Percentiles rank a stretch among this genome's conserved stretches.
These are phyloP conservation scores for Pachymerium ferrugineum DNA, from an alignment of 2,888 invertebrate species.

Conservation along the genomic window DNA sequence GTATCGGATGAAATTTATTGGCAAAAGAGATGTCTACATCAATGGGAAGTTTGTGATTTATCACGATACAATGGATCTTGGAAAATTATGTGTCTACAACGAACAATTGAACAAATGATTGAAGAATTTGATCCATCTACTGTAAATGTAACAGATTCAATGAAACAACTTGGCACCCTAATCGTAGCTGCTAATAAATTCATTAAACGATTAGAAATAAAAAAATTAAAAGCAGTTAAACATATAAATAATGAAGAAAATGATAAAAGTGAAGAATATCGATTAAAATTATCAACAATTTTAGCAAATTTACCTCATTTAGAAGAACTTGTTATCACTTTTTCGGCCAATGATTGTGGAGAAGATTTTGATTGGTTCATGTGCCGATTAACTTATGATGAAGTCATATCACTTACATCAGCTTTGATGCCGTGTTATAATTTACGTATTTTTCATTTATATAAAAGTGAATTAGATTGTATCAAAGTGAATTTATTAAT, in stretches of 20 bases:
- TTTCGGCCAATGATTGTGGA: not conserved
- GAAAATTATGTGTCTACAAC: conserved; percentile 25
- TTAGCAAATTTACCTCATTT: not conserved
- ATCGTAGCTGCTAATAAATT: not conserved
- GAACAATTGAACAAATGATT: not conserved
- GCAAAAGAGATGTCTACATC: not conserved
- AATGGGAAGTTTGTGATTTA: conserved; percentile 19
- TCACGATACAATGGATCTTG: not conserved
- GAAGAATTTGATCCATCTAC: not conserved
- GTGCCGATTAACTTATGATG: conserved; percentile 10
- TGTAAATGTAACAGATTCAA: not conserved
- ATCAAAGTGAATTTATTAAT: not conserved
- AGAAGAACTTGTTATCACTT: conserved; percentile 2
- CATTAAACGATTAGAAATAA: not conserved
- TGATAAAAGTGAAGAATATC: not conserved
- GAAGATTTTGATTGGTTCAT: not conserved
- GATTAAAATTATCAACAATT: not conserved
- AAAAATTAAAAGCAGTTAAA: not conserved
- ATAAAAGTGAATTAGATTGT: conserved; percentile 27
- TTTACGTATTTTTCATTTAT: not conserved
- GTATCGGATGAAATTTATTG: conserved; percentile 27
- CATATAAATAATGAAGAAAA: not conserved
- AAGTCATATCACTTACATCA: not conserved
- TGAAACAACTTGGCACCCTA: not conserved
- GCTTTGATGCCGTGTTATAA: not conserved